A percentile compares a stretch with the other conserved stretches of the same genome.
phyloP scores from a whole-genome alignment of 1,140 invertebrate genomes.

The Sesamia nonagrioides region DNA sequence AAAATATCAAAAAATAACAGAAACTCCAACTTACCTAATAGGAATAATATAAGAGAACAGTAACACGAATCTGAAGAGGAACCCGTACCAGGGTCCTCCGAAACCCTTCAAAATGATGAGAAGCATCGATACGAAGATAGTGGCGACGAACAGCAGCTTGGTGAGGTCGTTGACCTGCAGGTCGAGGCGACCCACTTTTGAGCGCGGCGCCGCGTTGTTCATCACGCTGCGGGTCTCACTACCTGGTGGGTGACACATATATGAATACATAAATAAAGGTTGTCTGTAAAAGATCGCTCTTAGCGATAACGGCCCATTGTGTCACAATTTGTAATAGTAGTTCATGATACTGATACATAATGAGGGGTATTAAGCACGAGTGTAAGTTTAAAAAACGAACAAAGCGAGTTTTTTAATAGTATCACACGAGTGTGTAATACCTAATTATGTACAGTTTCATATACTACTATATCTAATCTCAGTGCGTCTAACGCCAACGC shows the following conservation, averaged over 20 bases:
- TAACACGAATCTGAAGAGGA: slow-evolving; percentile 98
- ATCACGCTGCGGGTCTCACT: slow-evolving; percentile 98
- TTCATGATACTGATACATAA: too few species aligned
- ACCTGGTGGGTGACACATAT: slow-evolving; percentile 81
- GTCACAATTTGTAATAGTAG: too few species aligned
- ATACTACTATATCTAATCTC: too few species aligned
- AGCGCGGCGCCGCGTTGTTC: slow-evolving; percentile 98
- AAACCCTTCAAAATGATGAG: slow-evolving; percentile 99
- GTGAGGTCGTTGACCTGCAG: slow-evolving; percentile 98
- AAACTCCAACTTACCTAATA: slow-evolving; percentile 91
- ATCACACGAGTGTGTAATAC: too few species aligned
- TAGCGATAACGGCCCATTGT: too few species aligned
- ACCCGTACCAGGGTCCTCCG: slow-evolving; percentile 97
- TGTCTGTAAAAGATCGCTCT: too few species aligned
- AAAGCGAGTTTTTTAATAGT: too few species aligned
- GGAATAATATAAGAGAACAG: slow-evolving; percentile 99
- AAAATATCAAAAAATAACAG: not conserved
- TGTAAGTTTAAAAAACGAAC: too few species aligned
- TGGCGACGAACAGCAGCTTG: slow-evolving; percentile 97
- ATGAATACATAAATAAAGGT: too few species aligned
- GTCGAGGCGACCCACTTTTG: slow-evolving; percentile 98
- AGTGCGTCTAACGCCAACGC: too few species aligned
- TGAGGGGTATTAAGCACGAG: too few species aligned
- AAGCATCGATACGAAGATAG: slow-evolving; percentile 96
- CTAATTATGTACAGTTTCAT: too few species aligned